Evolutionary conservation across 2,797 vertebrate species (phyloP).

Genomic region (Notoglanidium macrostoma): DNA sequence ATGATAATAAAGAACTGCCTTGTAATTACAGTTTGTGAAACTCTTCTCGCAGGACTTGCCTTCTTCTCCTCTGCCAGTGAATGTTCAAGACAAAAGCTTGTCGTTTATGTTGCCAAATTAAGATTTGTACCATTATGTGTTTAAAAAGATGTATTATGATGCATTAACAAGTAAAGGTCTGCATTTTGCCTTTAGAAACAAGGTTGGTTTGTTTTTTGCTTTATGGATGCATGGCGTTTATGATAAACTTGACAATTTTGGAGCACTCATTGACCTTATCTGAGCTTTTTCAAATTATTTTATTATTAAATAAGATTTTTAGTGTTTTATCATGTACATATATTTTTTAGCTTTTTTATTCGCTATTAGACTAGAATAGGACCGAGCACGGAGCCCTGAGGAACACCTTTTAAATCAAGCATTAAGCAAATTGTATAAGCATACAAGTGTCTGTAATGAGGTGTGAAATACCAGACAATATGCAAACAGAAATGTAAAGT

Average conservation of each 20-base stretch:
- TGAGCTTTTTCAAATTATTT: too few species aligned
- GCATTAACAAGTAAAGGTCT: conserved; percentile 3
- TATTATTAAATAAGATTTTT: too few species aligned
- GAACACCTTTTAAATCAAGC: conserved; percentile 10
- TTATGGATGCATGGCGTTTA: not conserved
- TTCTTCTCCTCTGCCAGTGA: not conserved
- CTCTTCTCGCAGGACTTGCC: not conserved
- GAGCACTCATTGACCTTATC: not conserved
- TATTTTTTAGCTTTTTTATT: too few species aligned
- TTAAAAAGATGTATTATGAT: not conserved
- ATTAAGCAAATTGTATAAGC: not conserved
- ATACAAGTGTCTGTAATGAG: not conserved
- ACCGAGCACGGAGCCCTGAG: not conserved
- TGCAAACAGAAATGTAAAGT: not conserved
- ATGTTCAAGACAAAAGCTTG: not conserved
- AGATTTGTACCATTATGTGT: conserved; percentile 7
- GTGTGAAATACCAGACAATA: not conserved
- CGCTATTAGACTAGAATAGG: not conserved
- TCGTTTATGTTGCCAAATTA: not conserved
- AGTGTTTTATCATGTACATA: not conserved
- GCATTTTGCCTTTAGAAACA: not conserved
- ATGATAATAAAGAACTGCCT: not conserved
- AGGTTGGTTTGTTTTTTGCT: not conserved
- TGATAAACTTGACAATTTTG: not conserved
- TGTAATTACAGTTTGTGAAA: conserved; percentile 12